Evolutionary conservation across 1,140 invertebrate species (phyloP).

Genomic region (Zaprionus kolodkinae): DNA sequence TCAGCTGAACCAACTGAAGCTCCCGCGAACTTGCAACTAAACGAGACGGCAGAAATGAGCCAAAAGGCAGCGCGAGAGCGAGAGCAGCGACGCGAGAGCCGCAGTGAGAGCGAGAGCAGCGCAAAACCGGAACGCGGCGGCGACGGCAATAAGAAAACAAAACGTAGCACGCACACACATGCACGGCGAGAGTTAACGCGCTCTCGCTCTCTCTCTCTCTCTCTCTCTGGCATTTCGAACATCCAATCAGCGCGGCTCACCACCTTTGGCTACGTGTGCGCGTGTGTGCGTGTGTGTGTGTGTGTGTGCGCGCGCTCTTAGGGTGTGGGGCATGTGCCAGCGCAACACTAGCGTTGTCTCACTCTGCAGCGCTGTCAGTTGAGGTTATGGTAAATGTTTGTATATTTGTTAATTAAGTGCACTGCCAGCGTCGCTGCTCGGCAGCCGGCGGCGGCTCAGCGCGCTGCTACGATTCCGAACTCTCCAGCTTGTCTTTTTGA

Average conservation of each 20-base stretch:
- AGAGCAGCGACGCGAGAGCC: slow-evolving; percentile 16
- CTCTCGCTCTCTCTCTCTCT: slow-evolving; percentile 46
- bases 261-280: background rate
- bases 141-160: slow-evolving; percentile 41
- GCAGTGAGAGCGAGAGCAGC: slow-evolving; percentile 35
- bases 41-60: slow-evolving; percentile 54
- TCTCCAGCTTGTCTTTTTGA: slow-evolving; percentile 68
- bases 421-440: slow-evolving; percentile 52
- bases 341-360: slow-evolving; percentile 48
- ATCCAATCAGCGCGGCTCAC: slow-evolving; percentile 56
- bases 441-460: slow-evolving; percentile 25
- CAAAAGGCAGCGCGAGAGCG: slow-evolving; percentile 25
- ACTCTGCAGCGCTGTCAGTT: slow-evolving; percentile 61
- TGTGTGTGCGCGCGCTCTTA: background rate
- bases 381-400: slow-evolving; percentile 84
- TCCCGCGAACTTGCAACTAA: slow-evolving; percentile 65
- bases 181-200: background rate
- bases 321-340: slow-evolving; percentile 42
- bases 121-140: slow-evolving; percentile 43
- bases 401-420: slow-evolving; percentile 84
- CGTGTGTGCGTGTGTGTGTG: background rate
- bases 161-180: slow-evolving; percentile 20
- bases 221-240: slow-evolving; percentile 51
- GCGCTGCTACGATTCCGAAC: slow-evolving; percentile 22
- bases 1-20: slow-evolving; percentile 68